Conservation (phyloP, 1,140 invertebrate species). For the Hypothenemus hampei region DNA sequence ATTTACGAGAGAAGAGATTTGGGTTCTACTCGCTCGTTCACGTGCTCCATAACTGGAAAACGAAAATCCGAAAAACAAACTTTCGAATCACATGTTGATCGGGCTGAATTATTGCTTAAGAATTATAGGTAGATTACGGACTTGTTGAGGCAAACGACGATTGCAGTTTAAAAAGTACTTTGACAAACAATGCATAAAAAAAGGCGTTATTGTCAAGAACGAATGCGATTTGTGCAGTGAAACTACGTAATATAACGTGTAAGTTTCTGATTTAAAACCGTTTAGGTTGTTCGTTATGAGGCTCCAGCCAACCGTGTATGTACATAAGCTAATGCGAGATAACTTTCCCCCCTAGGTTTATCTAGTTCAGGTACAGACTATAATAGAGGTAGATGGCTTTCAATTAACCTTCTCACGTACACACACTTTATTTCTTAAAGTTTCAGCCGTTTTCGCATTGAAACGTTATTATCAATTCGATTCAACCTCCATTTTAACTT, state of each 20-base stretch:
- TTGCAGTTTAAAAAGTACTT: constrained; percentile 8
- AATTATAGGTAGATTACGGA: constrained; percentile 23
- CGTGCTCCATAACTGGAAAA: constrained; percentile 29
- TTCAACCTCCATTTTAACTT: too few relatives aligned
- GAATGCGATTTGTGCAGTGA: too few relatives aligned
- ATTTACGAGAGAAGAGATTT: constrained; percentile 27
- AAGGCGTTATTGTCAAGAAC: too few relatives aligned
- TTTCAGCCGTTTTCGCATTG: constrained; percentile 9
- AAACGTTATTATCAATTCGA: not conserved
- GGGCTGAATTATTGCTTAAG: constrained; percentile 25
- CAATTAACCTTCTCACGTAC: constrained; percentile 24
- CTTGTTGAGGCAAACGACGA: constrained; percentile 9
- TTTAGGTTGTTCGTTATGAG: constrained; percentile 18
- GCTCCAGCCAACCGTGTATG: constrained; percentile 11
- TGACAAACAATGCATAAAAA: constrained; percentile 14
- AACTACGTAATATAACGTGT: too few relatives aligned
- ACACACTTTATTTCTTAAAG: constrained; percentile 18
- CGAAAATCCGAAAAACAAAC: constrained; percentile 32
- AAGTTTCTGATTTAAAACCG: constrained; percentile 7
- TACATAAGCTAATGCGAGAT: constrained; percentile 24
- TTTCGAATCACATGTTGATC: constrained; percentile 28
- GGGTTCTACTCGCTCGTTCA: constrained; percentile 12
- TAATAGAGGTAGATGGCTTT: constrained; percentile 26
- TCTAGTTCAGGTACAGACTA: constrained; percentile 24
- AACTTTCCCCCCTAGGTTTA: constrained; percentile 18